Conservation (phyloP, 2,888 invertebrate genomes). For the Nephrocerus scutellatus region DNA sequence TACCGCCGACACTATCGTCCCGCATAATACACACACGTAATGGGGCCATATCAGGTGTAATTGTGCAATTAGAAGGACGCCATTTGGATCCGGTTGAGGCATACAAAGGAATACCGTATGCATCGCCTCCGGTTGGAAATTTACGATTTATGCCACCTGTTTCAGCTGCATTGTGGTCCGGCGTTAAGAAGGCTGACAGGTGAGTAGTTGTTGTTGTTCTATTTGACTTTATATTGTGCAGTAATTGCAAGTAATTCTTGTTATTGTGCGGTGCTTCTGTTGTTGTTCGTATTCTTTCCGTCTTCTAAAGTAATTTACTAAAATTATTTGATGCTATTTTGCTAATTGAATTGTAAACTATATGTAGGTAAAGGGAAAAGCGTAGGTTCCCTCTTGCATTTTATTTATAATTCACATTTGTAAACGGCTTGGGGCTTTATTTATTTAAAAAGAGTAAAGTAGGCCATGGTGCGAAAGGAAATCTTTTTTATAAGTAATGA, state of each 20-base stretch:
- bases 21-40: conserved; percentile 82
- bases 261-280: too few species aligned
- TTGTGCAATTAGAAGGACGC: conserved; percentile 72
- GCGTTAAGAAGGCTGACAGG: conserved; percentile 77
- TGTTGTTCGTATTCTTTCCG: too few species aligned
- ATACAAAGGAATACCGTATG: conserved; percentile 90
- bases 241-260: not conserved
- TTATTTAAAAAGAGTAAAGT: too few species aligned
- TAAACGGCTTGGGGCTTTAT: too few species aligned
- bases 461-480: too few species aligned
- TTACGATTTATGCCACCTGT: conserved; percentile 95
- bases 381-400: too few species aligned
- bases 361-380: too few species aligned
- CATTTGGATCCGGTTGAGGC: conserved; percentile 85
- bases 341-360: not conserved
- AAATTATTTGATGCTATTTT: not conserved
- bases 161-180: conserved; percentile 85
- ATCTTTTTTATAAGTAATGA: too few species aligned
- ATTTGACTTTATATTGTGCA: not conserved
- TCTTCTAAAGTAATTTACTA: not conserved
- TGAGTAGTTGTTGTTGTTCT: conserved; percentile 33
- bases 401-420: too few species aligned
- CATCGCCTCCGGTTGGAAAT: conserved; percentile 81
- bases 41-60: conserved; percentile 78
- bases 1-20: conserved; percentile 60